phyloP scores from a whole-genome alignment of 2,888 invertebrate species.

The Clusia tigrina region DNA sequence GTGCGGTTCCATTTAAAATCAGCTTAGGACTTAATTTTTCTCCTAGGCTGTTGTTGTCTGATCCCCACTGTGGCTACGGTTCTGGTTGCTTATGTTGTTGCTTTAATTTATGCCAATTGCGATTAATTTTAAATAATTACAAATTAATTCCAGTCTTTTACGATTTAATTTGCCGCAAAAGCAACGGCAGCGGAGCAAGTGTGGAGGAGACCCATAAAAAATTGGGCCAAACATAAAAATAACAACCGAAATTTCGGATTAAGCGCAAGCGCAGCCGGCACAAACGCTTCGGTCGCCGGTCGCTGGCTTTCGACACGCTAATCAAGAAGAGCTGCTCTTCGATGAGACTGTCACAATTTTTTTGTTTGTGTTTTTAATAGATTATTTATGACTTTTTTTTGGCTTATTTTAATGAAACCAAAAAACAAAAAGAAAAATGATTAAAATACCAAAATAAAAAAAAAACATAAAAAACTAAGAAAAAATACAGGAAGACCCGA shows the following conservation, averaged over 20 bases:
- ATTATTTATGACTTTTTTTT: no score
- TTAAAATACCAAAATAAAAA: background rate
- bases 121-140: constrained; percentile 30
- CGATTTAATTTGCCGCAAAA: constrained; percentile 25
- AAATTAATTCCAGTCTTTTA: constrained; percentile 30
- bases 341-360: no score
- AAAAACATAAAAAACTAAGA: background rate
- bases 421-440: no score
- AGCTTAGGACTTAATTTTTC: background rate
- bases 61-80: background rate
- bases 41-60: background rate
- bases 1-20: background rate
- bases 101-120: constrained; percentile 24
- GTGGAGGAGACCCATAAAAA: background rate
- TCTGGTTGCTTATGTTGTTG: background rate
- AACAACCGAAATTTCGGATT: no score
- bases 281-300: no score
- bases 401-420: no score
- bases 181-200: background rate
- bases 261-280: no score
- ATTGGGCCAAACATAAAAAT: background rate
- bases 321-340: no score
- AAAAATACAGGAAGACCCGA: background rate
- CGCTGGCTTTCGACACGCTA: no score
- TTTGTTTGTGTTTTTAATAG: no score